Base-by-base conservation (phyloP, 2,888 invertebrate genomes). In the Subacronicta megacephala region DNA sequence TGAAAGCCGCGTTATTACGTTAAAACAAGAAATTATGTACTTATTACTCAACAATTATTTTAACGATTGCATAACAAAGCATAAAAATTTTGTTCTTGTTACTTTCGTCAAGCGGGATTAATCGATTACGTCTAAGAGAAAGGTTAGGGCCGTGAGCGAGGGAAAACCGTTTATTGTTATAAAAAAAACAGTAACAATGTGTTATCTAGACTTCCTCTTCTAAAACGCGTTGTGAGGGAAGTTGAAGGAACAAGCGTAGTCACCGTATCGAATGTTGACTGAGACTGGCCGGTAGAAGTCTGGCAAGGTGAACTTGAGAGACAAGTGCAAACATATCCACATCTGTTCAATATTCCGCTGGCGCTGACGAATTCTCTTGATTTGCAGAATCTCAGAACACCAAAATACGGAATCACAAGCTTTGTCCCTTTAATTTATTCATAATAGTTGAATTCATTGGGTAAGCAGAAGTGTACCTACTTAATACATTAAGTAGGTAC, bases 231-330 rank as follows among this genome's bases (percentile, higher is more conserved):
- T 62, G 67, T 56, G 57, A 63, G 45, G 62, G 58, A 66, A 60
- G 61, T 50, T 49, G 50, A n/a, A 72, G 72, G 75, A 71, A 71
- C 63, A 71, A 71, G 62, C 53, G 38, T 47, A 56, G 51, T 40
- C 73, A 64, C 53, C 56, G 55, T 42, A 65, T n/a, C 75, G 71
- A 84, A 80, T 82, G 80, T 85, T 84, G 78, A 77, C 77, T 63
- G 66, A 81, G 73, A 71, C 70, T 62, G 72, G 68, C 59, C 73
- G 76, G 68, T 67, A 59, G 64, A 68, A 57, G 41, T 62, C 54
- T 77, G 79, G 73, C 72, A 66, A 70, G 33, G 64, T 62, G 56
- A 61, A 72, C 75, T 72, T 64, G 55, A 61, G 62, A 54, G 66
- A 71, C 68, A 58, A 69, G 57, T 59, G 74, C 79, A 78, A 81